phyloP scores from a whole-genome alignment of 2,888 invertebrate genomes.

The Leptopterna dolabrata region DNA sequence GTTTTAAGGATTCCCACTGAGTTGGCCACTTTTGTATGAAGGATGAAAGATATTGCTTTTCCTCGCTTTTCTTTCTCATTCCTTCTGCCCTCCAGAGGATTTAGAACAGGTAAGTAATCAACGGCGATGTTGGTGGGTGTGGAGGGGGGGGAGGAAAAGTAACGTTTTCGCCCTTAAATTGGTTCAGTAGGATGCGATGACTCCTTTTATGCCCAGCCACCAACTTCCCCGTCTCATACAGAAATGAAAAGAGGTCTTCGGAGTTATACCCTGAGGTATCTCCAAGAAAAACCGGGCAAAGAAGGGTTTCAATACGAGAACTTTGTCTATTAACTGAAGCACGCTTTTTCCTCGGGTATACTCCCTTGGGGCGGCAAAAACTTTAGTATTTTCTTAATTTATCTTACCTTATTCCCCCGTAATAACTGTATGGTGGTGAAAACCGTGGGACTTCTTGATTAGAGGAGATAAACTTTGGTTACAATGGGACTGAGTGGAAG shows the following conservation, averaged over 20 bases:
- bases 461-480: constrained; percentile 28
- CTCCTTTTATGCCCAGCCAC: background rate
- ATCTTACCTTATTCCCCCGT: constrained; percentile 41
- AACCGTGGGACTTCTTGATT: constrained; percentile 16
- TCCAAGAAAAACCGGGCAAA: background rate
- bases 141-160: background rate
- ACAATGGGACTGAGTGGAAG: background rate
- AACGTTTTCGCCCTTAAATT: constrained; percentile 35
- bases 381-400: constrained; percentile 44
- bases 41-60: constrained; percentile 28
- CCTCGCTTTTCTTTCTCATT: background rate
- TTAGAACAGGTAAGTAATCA: constrained; percentile 43
- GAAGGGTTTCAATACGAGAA: constrained; percentile 22
- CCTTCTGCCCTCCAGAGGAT: background rate
- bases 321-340: constrained; percentile 43
- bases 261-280: constrained; percentile 2
- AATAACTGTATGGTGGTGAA: constrained; percentile 20
- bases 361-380: constrained; percentile 27
- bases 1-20: constrained; percentile 39
- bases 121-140: background rate
- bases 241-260: constrained; percentile 3
- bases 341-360: background rate
- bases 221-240: background rate
- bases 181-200: constrained; percentile 35
- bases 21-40: background rate